Evolutionary conservation across 2,888 invertebrate species (phyloP).

Genomic region (Sarcophaga rosellei): DNA sequence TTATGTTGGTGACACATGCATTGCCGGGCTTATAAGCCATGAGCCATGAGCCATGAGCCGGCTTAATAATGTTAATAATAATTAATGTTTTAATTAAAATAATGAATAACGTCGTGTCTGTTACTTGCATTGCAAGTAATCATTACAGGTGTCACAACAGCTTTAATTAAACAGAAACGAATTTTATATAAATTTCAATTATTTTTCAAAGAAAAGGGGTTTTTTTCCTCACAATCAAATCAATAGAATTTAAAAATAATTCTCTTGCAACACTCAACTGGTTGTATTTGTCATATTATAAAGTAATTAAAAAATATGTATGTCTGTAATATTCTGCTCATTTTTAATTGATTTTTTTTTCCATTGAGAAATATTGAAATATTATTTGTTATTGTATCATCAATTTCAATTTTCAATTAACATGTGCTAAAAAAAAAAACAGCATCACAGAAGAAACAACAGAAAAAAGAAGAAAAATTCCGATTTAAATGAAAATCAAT

Average conservation of each 20-base stretch:
- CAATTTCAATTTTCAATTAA: background rate
- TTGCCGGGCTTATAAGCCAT: background rate
- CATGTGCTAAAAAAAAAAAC: background rate
- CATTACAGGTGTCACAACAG: constrained; percentile 67
- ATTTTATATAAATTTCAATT: background rate
- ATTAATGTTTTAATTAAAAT: constrained; percentile 64
- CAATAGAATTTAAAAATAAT: background rate
- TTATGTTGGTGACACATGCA: constrained; percentile 45
- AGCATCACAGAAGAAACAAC: no score
- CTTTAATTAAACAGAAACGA: constrained; percentile 17
- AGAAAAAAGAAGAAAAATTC: background rate
- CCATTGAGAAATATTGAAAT: background rate
- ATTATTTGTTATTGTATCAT: background rate
- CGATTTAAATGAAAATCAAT: background rate
- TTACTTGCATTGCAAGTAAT: constrained; percentile 17
- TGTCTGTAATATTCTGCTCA: no score
- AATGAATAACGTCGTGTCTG: background rate
- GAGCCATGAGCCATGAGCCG: constrained; percentile 35
- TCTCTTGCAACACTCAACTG: background rate
- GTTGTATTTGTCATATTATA: background rate
- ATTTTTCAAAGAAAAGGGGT: background rate
- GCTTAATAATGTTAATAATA: constrained; percentile 56
- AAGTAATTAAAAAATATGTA: no score
- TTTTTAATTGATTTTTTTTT: background rate
- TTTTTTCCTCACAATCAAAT: background rate